Conservation (phyloP, 2,797 vertebrate genomes). For the Phaenicophaeus curvirostris region DNA sequence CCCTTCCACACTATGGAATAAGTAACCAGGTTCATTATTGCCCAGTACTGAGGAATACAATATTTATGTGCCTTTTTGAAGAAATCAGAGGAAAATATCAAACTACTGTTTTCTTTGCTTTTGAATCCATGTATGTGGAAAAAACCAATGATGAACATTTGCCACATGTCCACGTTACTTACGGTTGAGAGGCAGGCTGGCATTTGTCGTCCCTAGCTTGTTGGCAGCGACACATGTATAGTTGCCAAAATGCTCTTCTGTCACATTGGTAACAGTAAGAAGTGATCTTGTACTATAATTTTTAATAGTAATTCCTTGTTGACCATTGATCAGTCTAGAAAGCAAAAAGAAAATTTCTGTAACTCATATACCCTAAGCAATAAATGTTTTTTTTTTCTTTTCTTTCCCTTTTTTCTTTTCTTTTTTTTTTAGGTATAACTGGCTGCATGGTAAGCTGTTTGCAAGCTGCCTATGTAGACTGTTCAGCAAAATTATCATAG, state of each 20-base stretch:
- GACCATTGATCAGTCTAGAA: slow-evolving; percentile 91
- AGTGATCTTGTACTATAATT: slow-evolving; percentile 95
- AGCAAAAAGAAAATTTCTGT: slow-evolving; percentile 67
- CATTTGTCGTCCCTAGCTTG: slow-evolving; percentile 93
- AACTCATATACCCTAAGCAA: slow-evolving; percentile 4
- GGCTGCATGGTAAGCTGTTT: not conserved
- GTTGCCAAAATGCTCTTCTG: slow-evolving; percentile 98
- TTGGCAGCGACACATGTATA: slow-evolving; percentile 98
- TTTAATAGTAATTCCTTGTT: slow-evolving; percentile 95
- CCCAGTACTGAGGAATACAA: fast-evolving
- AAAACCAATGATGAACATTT: not conserved
- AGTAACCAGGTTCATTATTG: fast-evolving
- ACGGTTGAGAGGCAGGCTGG: slow-evolving; percentile 96
- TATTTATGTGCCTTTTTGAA: not conserved
- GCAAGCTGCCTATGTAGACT: too few species aligned
- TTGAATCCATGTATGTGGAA: not conserved
- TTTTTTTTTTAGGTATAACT: not conserved
- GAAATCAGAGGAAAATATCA: not conserved
- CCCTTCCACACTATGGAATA: not conserved
- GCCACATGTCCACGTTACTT: slow-evolving; percentile 80
- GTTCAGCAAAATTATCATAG: not conserved
- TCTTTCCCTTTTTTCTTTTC: too few species aligned
- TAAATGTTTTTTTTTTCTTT: too few species aligned
- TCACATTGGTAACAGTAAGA: slow-evolving; percentile 97
- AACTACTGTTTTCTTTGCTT: not conserved